Evolutionary conservation across 2,113 vertebrate genomes (phyloP), one percentile per base, ranked within the genome.

Genomic region (Pseudopodoces humilis): DNA sequence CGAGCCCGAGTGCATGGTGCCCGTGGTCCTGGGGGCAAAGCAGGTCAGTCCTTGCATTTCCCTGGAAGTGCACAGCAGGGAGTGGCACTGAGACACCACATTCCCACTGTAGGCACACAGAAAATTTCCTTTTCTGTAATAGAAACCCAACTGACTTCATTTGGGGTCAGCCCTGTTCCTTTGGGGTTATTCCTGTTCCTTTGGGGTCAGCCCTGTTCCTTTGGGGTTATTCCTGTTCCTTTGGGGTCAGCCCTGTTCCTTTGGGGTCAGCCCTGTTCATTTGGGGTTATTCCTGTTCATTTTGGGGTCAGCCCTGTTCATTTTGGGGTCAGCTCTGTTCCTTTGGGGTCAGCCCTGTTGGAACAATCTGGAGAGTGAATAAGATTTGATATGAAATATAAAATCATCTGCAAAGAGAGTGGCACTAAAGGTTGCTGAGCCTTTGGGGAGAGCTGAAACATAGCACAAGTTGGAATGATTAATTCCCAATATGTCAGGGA

Each of bases 1-100:
- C 0, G 99, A 99, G 94, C 99, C 99, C 0, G 99, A 99, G 96
- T 99, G 99, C 91, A 99, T 99, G 99, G 99, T 99, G 59, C 99
- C 99, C 0, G 99, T 99, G 35, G 99, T 99, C 13, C 98, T 99
- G 10, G 99, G 99, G 67, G 99, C 99, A 62, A 99, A 99, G 78
- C 99, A 99, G 99, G 99, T 99, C 37, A 39, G 37, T 39, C 37
- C 37, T 39, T 10, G 37, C 37, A 39, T 39, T 9, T 39, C 37
- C 37, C 37, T 39, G 37, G 37, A 37, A 39, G 37, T 39, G 37
- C 37, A 39, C 37, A 39, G 37, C 60, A 31, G 53, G 20, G 33
- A 35, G 52, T 2, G 7, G 15, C 15, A 8, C 19, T 33, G 13
- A 37, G 52, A n/a, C 46, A 28, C 14, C n/a, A 6, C 13, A 0